phyloP scores from a whole-genome alignment of 2,113 vertebrate species.

The Petroica traversi region DNA sequence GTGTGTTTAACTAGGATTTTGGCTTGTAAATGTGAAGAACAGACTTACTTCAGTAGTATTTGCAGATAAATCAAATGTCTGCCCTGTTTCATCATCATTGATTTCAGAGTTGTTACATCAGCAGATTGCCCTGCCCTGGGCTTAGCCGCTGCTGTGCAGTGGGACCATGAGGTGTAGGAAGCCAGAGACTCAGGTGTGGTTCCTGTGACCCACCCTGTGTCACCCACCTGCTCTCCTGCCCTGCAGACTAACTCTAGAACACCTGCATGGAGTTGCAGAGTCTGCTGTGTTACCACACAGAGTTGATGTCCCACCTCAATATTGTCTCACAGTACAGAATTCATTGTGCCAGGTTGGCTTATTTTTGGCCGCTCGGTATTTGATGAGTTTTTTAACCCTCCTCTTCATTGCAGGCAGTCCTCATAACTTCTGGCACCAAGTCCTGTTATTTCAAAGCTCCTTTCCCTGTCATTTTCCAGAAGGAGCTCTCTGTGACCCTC shows the following conservation, averaged over 20 bases:
- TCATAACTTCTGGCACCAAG: not conserved
- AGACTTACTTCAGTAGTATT: not conserved
- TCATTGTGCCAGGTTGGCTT: fast-evolving
- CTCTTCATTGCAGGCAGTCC: not conserved
- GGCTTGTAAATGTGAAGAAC: not conserved
- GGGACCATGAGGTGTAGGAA: not conserved
- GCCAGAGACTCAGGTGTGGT: not conserved
- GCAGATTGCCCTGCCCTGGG: not conserved
- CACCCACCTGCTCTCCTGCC: not conserved
- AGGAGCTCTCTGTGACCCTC: not conserved
- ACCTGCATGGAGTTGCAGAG: fast-evolving
- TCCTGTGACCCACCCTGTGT: fast-evolving
- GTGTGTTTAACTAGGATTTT: not conserved
- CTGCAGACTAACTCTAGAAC: not conserved
- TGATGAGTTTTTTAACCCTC: not conserved
- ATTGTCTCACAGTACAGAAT: fast-evolving
- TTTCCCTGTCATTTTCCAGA: not conserved
- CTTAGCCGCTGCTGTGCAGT: not conserved
- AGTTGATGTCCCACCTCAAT: not conserved
- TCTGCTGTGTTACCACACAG: not conserved
- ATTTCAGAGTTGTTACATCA: not conserved
- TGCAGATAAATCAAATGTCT: not conserved
- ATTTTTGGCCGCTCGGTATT: not conserved
- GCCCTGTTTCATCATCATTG: not conserved
- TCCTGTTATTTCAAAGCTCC: not conserved